These are phyloP conservation scores for Strongylocentrotus purpuratus DNA, from an alignment of 35 echinoderm and acorn worm genomes.

Conservation along the genomic window DNA sequence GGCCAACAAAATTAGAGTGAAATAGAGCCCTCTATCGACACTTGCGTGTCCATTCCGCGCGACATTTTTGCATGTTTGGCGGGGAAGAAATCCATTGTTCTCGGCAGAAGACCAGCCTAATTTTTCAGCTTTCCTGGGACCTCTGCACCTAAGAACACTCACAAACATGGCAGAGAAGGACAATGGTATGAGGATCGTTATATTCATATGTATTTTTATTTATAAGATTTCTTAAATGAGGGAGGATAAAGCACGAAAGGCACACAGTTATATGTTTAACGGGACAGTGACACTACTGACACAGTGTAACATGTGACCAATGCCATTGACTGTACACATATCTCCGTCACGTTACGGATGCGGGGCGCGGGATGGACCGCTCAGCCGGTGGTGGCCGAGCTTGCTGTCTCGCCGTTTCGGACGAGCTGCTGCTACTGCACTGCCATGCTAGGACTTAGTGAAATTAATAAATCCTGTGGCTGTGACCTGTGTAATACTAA, in stretches of 20 bases:
- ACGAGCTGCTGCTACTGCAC: too few species aligned
- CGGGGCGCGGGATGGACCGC: not conserved
- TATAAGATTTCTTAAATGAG: not conserved
- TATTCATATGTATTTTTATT: not conserved
- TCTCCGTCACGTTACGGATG: not conserved
- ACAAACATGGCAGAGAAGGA: slow-evolving; percentile 22
- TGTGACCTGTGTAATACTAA: too few species aligned
- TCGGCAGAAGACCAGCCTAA: not conserved
- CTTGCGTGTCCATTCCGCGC: not conserved
- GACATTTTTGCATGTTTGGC: slow-evolving; percentile 43
- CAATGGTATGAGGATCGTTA: not conserved
- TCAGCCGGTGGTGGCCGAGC: too few species aligned
- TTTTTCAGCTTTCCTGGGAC: not conserved
- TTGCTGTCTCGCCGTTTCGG: too few species aligned
- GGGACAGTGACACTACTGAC: not conserved
- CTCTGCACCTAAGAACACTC: not conserved
- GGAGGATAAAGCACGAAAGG: not conserved
- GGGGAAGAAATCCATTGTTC: slow-evolving; percentile 39
- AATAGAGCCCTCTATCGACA: not conserved
- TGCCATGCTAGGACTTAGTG: too few species aligned
- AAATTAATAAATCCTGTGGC: too few species aligned
- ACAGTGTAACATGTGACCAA: not conserved
- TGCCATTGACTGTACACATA: not conserved
- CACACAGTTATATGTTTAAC: not conserved
- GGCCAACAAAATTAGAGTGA: too few species aligned